phyloP scores from a whole-genome alignment of 2,113 vertebrate species.

The Thinocorus orbignyianus region DNA sequence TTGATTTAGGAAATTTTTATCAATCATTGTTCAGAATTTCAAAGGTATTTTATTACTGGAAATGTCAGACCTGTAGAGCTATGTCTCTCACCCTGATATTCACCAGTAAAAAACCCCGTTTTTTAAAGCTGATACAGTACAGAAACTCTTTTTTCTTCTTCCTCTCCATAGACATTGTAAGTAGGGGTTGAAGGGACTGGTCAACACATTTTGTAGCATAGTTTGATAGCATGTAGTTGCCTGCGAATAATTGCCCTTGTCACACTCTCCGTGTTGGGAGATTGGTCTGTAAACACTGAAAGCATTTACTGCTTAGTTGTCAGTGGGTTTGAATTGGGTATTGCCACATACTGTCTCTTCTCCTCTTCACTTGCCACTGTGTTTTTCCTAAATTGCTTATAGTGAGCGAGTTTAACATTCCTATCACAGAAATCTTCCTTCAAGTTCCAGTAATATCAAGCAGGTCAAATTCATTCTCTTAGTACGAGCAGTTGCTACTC shows the following conservation, averaged over 20 bases:
- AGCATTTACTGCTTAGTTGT: neutral
- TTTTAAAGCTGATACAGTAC: neutral
- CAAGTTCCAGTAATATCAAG: neutral
- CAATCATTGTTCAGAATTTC: conserved; percentile 4
- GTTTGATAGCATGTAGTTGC: neutral
- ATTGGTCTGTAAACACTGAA: conserved; percentile 1
- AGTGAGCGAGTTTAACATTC: neutral
- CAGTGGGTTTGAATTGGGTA: neutral
- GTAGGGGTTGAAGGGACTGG: neutral
- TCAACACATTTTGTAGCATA: neutral
- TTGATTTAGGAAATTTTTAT: conserved; percentile 27
- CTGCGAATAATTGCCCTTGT: neutral
- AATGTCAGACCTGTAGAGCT: neutral
- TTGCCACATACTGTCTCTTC: neutral
- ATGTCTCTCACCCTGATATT: neutral
- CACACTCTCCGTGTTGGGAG: neutral
- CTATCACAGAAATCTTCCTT: conserved; percentile 6
- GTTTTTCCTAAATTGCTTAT: neutral
- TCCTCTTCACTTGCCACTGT: neutral
- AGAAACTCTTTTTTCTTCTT: neutral
- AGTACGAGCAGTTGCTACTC: neutral
- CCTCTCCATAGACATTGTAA: neutral
- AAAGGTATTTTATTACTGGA: neutral
- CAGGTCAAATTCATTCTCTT: neutral
- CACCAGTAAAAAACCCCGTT: neutral